These are phyloP conservation scores for Diprion similis DNA, from an alignment of 1,140 invertebrate species.

Conservation along the genomic window DNA sequence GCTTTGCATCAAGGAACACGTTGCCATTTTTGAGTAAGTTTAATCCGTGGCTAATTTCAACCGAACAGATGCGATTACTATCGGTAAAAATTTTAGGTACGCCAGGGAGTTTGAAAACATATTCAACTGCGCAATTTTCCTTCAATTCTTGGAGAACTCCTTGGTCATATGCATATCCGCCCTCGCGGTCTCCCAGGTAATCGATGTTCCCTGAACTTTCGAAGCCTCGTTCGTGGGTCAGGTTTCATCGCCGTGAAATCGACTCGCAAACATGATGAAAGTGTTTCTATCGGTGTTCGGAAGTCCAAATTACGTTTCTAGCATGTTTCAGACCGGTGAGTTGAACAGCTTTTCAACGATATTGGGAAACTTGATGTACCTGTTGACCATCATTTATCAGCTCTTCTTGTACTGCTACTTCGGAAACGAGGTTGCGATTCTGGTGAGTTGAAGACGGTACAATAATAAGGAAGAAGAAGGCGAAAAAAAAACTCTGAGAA, in stretches of 20 bases:
- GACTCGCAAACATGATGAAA: no score
- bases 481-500: no score
- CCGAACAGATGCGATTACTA: neutral
- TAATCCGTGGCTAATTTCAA: neutral
- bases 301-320: no score
- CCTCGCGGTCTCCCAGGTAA: neutral
- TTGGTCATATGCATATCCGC: neutral
- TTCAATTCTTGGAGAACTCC: neutral
- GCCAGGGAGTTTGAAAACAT: neutral
- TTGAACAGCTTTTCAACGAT: neutral
- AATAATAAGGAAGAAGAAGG: no score
- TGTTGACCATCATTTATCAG: neutral
- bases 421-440: neutral
- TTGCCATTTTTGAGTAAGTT: neutral
- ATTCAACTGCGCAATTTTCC: neutral
- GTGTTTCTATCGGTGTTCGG: no score
- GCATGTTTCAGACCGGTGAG: no score
- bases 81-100: neutral
- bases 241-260: no score
- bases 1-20: neutral
- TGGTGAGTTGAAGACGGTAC: neutral
- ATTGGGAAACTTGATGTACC: neutral
- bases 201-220: no score
- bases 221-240: no score
- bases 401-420: conserved; percentile 4